Conservation (phyloP, 2,113 vertebrate species). For the Sinosuthora webbiana region DNA sequence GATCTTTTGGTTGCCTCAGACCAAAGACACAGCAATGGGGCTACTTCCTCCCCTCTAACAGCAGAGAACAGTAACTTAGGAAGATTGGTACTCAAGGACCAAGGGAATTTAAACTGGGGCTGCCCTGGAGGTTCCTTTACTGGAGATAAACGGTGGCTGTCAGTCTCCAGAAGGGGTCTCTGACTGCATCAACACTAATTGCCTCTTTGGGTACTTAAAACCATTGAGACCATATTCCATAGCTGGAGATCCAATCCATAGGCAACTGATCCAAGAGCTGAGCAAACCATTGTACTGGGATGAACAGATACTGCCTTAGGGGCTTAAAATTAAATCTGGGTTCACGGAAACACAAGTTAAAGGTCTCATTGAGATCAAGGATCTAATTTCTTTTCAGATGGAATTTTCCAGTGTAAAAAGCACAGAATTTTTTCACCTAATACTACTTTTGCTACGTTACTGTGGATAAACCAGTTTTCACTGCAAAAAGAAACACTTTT, state of each 20-base stretch:
- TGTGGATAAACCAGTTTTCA: not conserved
- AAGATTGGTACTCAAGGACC: not conserved
- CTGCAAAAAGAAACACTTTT: not conserved
- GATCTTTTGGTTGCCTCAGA: not conserved
- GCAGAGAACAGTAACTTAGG: not conserved
- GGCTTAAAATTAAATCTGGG: not conserved
- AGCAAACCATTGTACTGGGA: not conserved
- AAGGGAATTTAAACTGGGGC: not conserved
- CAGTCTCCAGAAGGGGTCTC: not conserved
- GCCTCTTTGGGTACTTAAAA: not conserved
- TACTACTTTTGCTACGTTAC: not conserved
- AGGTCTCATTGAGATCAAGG: not conserved
- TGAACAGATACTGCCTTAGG: not conserved
- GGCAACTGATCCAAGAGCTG: not conserved
- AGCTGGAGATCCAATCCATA: not conserved
- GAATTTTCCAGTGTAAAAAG: not conserved
- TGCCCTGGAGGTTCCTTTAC: not conserved
- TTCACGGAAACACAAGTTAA: not conserved
- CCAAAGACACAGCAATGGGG: not conserved
- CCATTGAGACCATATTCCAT: not conserved
- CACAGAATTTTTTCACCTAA: not conserved
- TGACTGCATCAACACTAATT: not conserved
- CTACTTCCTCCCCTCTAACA: not conserved
- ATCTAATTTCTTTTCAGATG: not conserved
- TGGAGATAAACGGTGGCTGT: not conserved